Base-by-base conservation (phyloP, 2,888 invertebrate species). In the Aspidiotus rigidus region DNA sequence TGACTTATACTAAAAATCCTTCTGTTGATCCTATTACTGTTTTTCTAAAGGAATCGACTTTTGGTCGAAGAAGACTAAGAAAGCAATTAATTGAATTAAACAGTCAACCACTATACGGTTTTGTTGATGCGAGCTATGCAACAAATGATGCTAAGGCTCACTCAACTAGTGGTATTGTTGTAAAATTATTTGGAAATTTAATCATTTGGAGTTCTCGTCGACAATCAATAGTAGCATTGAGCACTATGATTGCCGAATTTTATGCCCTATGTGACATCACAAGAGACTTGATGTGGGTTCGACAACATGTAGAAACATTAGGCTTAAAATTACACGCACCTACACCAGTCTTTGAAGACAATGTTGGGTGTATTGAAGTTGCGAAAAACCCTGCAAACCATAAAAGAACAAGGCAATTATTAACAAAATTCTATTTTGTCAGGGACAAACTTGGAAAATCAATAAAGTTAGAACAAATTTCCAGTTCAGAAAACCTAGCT, bases 321-420 rank as follows among this genome's bases (percentile, higher is more conserved):
- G 49, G 49, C 6, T 11, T 49, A 13, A 49, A 6, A 49, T n/a
- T 49, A 6, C 2, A 44, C 16, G 7, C 39, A n/a, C 64, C 17
- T 1, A 54, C 53, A 6, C 28, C 7, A 2, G 16, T 64, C 1
- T 64, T 16, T 55, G 64, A 64, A 64, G 64, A 64, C 28, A 64
- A 39, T 13, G 2, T 13, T 5, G 11, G 53, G 15, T 64, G 64
- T 41, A 64, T 62, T 7, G 17, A 15, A 9, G 11, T 53, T 6
- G 54, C 40, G 7, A 64, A 17, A 49, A 28, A 17, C 7, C 10
- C 49, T 7, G 28, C 49, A 39, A 17, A 17, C 16, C 16, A 55
- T 7, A 60, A 60, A 39, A 8, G 60, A 8, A 60, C 60, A 5
- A 6, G 60, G 3, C 39, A 60, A 40, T 11, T 60, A 17, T 13